Base-by-base conservation (phyloP, 2,113 vertebrate genomes). In the Cichladusa arquata region DNA sequence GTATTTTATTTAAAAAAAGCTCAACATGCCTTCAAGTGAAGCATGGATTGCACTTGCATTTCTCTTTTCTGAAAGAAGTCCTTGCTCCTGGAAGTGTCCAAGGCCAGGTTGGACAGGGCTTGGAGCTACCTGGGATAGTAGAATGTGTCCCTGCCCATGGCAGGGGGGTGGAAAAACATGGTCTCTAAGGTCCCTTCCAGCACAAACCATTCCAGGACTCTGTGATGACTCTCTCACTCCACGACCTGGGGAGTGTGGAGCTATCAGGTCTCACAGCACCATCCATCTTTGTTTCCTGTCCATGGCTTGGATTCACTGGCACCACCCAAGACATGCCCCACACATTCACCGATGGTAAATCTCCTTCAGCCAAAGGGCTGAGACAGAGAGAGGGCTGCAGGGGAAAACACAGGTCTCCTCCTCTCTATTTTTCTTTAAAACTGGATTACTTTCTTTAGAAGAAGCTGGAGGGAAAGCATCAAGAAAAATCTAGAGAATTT, bases 291-390 rank as follows among this genome's bases (percentile, higher is more conserved):
- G 13, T 44, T 44, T 36, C 31, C 31, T 34, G 19, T 4, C 34
- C 33, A 4, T 0, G 1, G 53, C 44, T 3, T 71, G 33, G 28
- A 36, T 24, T 50, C 31, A 19, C 34, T 1, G 1, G 53, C 48
- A 56, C 54, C 34, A 20, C 38, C 36, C 50, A 36, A 33, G 80
- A 19, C n/a, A 0, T 61, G 47, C 28, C 60, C 33, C 57, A 47
- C 51, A 18, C 9, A 6, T 47, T 28, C 66, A 11, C 6, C 1
- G 2, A 6, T 22, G 83, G 57, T 36, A 34, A 77, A 82, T 61
- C 66, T 57, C 47, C 67, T 69, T 54, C 64, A 58, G 66, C 38
- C 31, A 16, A 72, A 56, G 22, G 48, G 19, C 2, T 44, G 24
- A 73, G 91, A 53, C 14, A 67, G 69, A n/a, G 1, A 19, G 11